phyloP scores from a whole-genome alignment of 2,888 invertebrate genomes.

The Drosophila emarginata region DNA sequence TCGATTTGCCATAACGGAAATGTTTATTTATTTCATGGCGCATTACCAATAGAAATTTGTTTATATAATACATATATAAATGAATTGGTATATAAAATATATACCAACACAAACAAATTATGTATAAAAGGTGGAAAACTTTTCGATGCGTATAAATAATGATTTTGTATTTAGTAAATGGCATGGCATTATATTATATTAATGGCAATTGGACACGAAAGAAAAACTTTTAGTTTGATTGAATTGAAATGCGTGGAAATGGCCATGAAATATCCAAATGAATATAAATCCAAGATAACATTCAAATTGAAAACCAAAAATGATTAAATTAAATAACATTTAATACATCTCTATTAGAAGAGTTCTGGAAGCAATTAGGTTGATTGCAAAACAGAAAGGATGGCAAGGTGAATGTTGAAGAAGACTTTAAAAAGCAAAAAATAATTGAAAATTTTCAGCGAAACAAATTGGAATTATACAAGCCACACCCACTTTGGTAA shows the following conservation, averaged over 20 bases:
- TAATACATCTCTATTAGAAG: not conserved
- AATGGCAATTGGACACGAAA: slow-evolving; percentile 65
- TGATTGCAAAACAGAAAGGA: not conserved
- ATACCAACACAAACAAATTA: slow-evolving; percentile 33
- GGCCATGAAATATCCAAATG: not conserved
- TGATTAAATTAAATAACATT: not conserved
- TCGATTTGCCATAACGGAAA: slow-evolving; percentile 32
- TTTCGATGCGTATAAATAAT: slow-evolving; percentile 62
- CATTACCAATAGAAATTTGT: too few relatives aligned
- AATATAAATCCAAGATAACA: slow-evolving; percentile 18
- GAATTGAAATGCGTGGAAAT: slow-evolving; percentile 27
- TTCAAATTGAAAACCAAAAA: not conserved
- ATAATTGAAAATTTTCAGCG: not conserved
- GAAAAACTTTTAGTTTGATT: slow-evolving; percentile 65
- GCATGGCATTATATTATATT: slow-evolving; percentile 56
- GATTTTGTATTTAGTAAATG: slow-evolving; percentile 63
- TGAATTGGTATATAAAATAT: too few relatives aligned
- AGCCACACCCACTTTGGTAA: slow-evolving; percentile 16
- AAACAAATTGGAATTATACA: slow-evolving; percentile 9
- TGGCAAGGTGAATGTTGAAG: too few relatives aligned
- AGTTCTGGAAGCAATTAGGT: not conserved
- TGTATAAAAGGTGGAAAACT: slow-evolving; percentile 42
- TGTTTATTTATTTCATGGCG: slow-evolving; percentile 20
- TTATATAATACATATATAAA: too few relatives aligned
- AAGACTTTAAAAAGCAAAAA: not conserved